These are phyloP conservation scores for Spinibarbus caldwelli DNA, from an alignment of 2,797 vertebrate species.

Conservation along the genomic window DNA sequence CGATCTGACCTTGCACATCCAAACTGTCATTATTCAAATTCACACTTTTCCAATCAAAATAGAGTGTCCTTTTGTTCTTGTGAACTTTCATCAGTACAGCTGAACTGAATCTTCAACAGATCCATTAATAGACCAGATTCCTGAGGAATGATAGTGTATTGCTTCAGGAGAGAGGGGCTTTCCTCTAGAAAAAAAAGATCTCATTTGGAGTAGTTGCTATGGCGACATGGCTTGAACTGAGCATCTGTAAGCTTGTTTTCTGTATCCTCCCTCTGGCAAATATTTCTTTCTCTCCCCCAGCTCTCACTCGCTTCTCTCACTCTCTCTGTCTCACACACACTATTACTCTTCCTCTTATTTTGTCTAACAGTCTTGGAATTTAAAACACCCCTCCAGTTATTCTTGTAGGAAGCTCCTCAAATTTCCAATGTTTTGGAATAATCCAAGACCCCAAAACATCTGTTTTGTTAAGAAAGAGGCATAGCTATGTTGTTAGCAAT, in stretches of 20 bases:
- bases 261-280: slow-evolving; percentile 47
- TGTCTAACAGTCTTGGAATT: not conserved
- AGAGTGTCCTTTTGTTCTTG: not conserved
- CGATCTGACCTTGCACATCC: slow-evolving; percentile 4
- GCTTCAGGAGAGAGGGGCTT: slow-evolving; percentile 43
- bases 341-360: not conserved
- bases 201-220: slow-evolving; percentile 74
- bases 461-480: not conserved
- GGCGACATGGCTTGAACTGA: slow-evolving; percentile 74
- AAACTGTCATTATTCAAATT: not conserved
- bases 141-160: not conserved
- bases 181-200: slow-evolving; percentile 40
- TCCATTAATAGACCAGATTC: not conserved
- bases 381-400: not conserved
- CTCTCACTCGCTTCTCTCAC: slow-evolving; percentile 47
- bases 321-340: not conserved
- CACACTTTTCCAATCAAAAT: not conserved
- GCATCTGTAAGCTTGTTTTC: slow-evolving; percentile 66
- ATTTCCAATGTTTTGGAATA: slow-evolving; percentile 1
- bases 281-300: slow-evolving; percentile 21
- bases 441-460: not conserved
- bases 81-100: not conserved
- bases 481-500: not conserved
- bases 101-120: not conserved
- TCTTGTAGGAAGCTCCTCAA: not conserved